phyloP scores from a whole-genome alignment of 2,888 invertebrate species.

The Eilema sororculum region DNA sequence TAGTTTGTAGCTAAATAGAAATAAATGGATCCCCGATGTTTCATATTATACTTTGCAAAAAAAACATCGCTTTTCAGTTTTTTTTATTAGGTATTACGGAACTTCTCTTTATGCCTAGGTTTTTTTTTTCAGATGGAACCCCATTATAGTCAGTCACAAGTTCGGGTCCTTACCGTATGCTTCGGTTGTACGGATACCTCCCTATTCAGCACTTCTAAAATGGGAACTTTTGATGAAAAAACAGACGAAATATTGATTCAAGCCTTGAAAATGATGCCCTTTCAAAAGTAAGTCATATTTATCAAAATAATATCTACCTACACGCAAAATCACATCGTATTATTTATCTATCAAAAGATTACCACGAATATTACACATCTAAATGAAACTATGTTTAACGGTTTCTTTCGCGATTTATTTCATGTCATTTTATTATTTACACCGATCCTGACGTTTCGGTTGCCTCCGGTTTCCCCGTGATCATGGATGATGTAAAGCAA shows the following conservation, averaged over 20 bases:
- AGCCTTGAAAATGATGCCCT: constrained; percentile 35
- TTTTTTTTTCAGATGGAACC: constrained; percentile 63
- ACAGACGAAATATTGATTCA: constrained; percentile 48
- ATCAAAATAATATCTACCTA: neutral
- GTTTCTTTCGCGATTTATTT: too few relatives aligned
- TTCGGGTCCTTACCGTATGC: constrained; percentile 75
- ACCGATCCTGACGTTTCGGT: too few relatives aligned
- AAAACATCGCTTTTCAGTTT: too few relatives aligned
- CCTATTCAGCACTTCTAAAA: constrained; percentile 58
- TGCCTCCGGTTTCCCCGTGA: too few relatives aligned
- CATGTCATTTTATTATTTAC: too few relatives aligned
- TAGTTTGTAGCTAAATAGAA: neutral
- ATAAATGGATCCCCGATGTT: too few relatives aligned
- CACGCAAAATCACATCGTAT: neutral
- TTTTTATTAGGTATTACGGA: neutral
- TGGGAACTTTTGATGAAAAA: constrained; percentile 65
- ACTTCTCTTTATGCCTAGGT: neutral
- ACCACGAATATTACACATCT: too few relatives aligned
- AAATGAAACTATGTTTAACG: too few relatives aligned
- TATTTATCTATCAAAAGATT: too few relatives aligned
- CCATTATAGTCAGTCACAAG: constrained; percentile 65
- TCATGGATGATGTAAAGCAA: too few relatives aligned
- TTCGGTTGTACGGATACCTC: constrained; percentile 75
- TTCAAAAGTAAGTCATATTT: constrained; percentile 59
- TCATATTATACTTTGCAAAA: too few relatives aligned